Evolutionary conservation across 2,113 vertebrate genomes (phyloP), one percentile per base, ranked within the genome.

Genomic region (Deroptyus accipitrinus): DNA sequence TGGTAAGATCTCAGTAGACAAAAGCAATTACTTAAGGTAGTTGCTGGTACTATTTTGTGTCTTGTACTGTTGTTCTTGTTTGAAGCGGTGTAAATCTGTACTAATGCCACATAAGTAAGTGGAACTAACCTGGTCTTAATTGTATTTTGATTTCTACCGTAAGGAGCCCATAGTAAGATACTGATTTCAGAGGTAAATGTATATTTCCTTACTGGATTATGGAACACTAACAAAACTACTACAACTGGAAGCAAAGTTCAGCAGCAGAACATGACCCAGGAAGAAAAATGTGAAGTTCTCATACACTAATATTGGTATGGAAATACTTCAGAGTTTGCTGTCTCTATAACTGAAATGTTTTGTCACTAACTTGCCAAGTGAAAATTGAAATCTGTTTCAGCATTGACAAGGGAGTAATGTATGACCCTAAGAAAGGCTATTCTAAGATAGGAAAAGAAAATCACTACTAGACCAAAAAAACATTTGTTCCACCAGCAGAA

Each of bases 41-140:
- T 46, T 9, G 9, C 8, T 44, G 59, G 44, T 67, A 9, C 11
- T 78, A 1, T 92, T 93, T 87, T 81, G 61, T 93, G 25, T 46
- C 75, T 83, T 86, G 51, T 80, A 46, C n/a, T 3, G 2, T 9
- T 89, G 20, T 66, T 95, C 67, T n/a, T 87, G 49, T 79, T 85
- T 90, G 85, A 68, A 80, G 27, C 14, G 13, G 30, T 44, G 30
- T 70, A 78, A 78, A 74, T 92, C 31, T 75, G 22, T 78, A 49
- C 19, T 86, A 89, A 94, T 82, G 66, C 64, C 9, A 54, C 25
- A 54, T 88, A 94, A 95, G 77, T 92, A 87, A 89, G 91, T 68
- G 69, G 54, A 84, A 84, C 86, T 96, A 89, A 90, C 92, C 48
- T 92, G 62, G 10, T 78, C 28, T 46, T 83, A 67, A 69, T 35